Evolutionary conservation across 2,113 vertebrate species (phyloP), one percentile per base, ranked within the genome.

Genomic region (Sinocyclocheilus anshuiensis): DNA sequence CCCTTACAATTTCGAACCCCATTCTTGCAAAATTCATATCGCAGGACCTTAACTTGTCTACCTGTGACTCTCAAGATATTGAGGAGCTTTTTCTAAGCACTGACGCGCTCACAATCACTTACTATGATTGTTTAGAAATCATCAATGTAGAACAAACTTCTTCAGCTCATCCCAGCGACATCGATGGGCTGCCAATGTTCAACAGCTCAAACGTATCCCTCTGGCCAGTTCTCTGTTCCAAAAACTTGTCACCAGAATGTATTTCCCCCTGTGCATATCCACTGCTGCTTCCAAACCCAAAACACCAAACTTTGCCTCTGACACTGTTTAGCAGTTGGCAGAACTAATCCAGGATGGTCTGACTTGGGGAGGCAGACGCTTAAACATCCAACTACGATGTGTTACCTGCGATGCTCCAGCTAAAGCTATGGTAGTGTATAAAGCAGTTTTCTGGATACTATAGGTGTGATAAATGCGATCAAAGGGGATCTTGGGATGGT

Each of bases 371-470:
- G 45, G 45, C 7, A 48, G 11, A 12, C 11, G 6, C 11, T 48
- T 48, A 12, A 48, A 48, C 45, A 48, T 48, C 10, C 45, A 48
- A 48, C 11, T 48, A 48, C 20, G 22, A 61, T 63, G 59, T 63
- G 59, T 63, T n/a, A 63, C n/a, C 59, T 63, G 59, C n/a, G 59
- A 63, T n/a, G 59, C 59, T 63, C 59, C 59, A 63, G 59, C 59
- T n/a, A 63, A 63, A 63, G 59, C 59, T 63, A n/a, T 63, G 59
- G 59, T 63, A 24, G 59, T 63, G 50, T 53, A 4, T 16, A 53
- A 53, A 53, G 50, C 50, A 53, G 50, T 53, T 53, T 53, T 53
- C 50, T 4, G 61, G 61, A 63, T 63, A 24, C 22, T 24, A 12
- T 63, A 10, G 59, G 10, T 63, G 61, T 9, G 11, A 63, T n/a